Conservation (phyloP, 2,113 vertebrate genomes). For the Neogobius melanostomus region DNA sequence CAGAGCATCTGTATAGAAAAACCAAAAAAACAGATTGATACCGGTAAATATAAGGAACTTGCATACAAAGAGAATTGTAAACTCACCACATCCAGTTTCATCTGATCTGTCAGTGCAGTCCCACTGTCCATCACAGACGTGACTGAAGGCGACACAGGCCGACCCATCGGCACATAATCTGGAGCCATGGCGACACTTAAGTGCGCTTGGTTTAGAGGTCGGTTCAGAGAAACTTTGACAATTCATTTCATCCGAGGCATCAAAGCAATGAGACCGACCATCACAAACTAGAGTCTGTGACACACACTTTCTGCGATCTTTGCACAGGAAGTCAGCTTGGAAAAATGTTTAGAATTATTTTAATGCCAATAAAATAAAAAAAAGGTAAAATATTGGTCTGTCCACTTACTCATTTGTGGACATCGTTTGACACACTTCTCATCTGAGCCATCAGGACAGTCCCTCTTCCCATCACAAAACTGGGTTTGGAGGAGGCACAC, state of each 20-base stretch:
- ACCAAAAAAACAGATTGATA: too few relatives aligned
- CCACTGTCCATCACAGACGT: constrained; percentile 80
- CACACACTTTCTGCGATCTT: constrained; percentile 66
- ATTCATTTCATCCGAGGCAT: constrained; percentile 80
- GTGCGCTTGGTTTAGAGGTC: background rate
- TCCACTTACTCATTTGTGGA: constrained; percentile 66
- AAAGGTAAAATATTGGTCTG: background rate
- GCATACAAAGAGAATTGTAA: too few relatives aligned
- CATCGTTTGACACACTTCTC: constrained; percentile 76
- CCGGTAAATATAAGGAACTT: too few relatives aligned
- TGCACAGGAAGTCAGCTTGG: constrained; percentile 75
- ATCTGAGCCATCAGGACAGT: constrained; percentile 85
- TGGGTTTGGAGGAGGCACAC: constrained; percentile 71
- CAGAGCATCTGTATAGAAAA: too few relatives aligned
- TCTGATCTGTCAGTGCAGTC: constrained; percentile 87
- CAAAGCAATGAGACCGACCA: constrained; percentile 78
- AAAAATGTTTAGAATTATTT: background rate
- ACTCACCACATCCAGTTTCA: constrained; percentile 42
- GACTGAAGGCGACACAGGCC: constrained; percentile 73
- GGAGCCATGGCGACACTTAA: constrained; percentile 64
- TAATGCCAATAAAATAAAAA: background rate
- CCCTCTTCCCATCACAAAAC: constrained; percentile 79
- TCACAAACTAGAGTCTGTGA: constrained; percentile 74
- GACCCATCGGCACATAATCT: constrained; percentile 67
- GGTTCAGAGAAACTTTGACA: constrained; percentile 54